phyloP scores from a whole-genome alignment of 2,797 vertebrate genomes.

The Chrysocyon brachyurus region DNA sequence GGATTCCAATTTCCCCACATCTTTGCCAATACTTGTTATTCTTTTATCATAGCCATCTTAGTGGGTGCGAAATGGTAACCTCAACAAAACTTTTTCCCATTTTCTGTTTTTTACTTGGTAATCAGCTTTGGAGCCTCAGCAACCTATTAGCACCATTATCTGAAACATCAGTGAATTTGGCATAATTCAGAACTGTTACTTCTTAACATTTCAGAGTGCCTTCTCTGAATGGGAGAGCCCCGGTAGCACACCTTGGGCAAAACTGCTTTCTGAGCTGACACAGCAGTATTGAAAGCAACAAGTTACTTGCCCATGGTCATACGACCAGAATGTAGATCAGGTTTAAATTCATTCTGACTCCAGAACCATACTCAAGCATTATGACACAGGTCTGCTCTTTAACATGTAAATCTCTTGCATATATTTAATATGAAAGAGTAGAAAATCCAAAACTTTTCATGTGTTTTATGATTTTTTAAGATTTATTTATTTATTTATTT shows the following conservation, averaged over 20 bases:
- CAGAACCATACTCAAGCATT: neutral
- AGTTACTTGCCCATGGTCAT: neutral
- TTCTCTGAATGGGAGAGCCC: neutral
- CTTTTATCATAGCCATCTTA: neutral
- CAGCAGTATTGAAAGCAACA: neutral
- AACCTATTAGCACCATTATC: neutral
- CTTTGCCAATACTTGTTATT: neutral
- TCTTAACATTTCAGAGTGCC: slow-evolving; percentile 1
- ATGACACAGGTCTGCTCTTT: neutral
- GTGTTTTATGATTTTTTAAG: neutral
- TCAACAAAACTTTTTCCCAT: neutral
- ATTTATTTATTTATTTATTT: too few relatives aligned
- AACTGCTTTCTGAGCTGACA: neutral
- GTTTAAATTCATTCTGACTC: slow-evolving; percentile 25
- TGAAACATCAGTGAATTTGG: neutral
- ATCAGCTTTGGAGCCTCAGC: neutral
- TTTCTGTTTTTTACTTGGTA: neutral
- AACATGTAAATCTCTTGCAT: neutral
- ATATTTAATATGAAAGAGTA: slow-evolving; percentile 15
- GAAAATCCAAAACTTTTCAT: slow-evolving; percentile 40
- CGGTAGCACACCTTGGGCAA: neutral
- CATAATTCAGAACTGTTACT: slow-evolving; percentile 34
- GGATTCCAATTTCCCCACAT: neutral
- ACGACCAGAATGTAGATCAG: neutral
- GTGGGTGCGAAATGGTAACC: neutral